Evolutionary conservation across 2,797 vertebrate species (phyloP), one percentile per base, ranked within the genome.

Genomic region (Falco biarmicus): DNA sequence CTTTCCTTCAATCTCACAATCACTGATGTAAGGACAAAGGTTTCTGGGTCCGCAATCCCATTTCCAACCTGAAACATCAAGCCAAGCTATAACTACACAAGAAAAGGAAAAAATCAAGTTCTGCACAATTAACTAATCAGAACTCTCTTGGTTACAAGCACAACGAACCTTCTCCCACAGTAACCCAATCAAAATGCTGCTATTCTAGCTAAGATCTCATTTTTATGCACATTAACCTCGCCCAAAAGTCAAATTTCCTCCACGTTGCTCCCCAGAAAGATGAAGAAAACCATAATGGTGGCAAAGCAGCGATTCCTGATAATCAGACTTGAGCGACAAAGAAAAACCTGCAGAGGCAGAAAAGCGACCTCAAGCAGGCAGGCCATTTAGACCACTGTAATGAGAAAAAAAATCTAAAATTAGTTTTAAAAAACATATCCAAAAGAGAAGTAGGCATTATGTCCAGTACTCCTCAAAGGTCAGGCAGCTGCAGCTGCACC

Each of bases 241-340:
- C 56, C n/a, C 26, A 24, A 41, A 84, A 64, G 24, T 26, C 65
- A 64, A 56, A 70, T 9, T 22, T 28, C 22, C 50, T 68, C 45
- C 43, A 17, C 0, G 0, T 4, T 14, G 34, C 41, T 47, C 32
- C 50, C 45, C 37, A 64, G 11, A 3, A 61, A 24, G 22, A 57
- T 10, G 26, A 68, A 17, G 28, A 61, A 79, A 68, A 53, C 13
- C 13, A 13, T 6, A 56, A 15, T 0, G 3, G 10, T 53, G 16
- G 41, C 41, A 47, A 57, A 63, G 54, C 13, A 63, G 29, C 2
- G 3, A n/a, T 26, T 82, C 32, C 65, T 61, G 11, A 34, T 24
- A 28, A 45, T 15, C 13, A 22, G 43, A 20, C n/a, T 24, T 25
- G 13, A 53, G n/a, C 34, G 39, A 29, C 74, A 47, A n/a, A n/a